Conservation (phyloP, 30 jellyfish, hydroid and myxozoan species). For the Chironex yamaguchii region DNA sequence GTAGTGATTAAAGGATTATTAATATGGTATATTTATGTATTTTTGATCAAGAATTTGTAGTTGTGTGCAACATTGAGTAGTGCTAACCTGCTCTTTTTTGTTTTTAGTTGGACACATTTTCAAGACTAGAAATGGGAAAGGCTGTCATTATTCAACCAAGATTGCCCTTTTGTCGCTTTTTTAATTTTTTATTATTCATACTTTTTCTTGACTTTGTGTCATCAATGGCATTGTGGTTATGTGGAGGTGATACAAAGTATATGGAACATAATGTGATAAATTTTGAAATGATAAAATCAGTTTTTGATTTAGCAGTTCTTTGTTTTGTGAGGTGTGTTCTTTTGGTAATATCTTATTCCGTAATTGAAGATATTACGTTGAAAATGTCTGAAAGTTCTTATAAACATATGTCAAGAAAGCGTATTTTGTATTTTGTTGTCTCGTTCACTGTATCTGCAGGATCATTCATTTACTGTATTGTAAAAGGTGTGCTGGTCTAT, state of each 20-base stretch:
- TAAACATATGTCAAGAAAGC: neutral
- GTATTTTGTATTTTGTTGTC: neutral
- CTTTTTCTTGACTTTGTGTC: slow-evolving; percentile 58
- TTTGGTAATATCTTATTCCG: slow-evolving; percentile 44
- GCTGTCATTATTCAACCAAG: neutral
- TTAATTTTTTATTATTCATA: neutral
- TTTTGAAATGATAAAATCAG: slow-evolving; percentile 60
- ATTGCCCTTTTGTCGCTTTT: neutral
- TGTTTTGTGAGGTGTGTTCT: slow-evolving; percentile 53
- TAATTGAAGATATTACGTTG: slow-evolving; percentile 48
- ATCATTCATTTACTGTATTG: slow-evolving; percentile 61
- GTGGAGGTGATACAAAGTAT: slow-evolving; percentile 73
- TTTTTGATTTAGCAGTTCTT: slow-evolving; percentile 85
- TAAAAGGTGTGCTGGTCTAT: slow-evolving; percentile 60
- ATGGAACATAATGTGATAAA: slow-evolving; percentile 69
- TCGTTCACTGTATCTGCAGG: slow-evolving; percentile 35
- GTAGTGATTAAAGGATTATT: too few relatives aligned
- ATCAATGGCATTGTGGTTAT: slow-evolving; percentile 67
- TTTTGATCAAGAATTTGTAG: too few relatives aligned
- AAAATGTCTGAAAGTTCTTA: slow-evolving; percentile 5
- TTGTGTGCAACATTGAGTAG: too few relatives aligned
- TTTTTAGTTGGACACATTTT: too few relatives aligned
- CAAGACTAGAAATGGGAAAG: neutral
- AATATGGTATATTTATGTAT: too few relatives aligned
- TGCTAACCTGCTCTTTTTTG: too few relatives aligned